These are phyloP conservation scores for Scelioninae gen. 2 DNA, from an alignment of 2,888 invertebrate species.

Conservation along the genomic window DNA sequence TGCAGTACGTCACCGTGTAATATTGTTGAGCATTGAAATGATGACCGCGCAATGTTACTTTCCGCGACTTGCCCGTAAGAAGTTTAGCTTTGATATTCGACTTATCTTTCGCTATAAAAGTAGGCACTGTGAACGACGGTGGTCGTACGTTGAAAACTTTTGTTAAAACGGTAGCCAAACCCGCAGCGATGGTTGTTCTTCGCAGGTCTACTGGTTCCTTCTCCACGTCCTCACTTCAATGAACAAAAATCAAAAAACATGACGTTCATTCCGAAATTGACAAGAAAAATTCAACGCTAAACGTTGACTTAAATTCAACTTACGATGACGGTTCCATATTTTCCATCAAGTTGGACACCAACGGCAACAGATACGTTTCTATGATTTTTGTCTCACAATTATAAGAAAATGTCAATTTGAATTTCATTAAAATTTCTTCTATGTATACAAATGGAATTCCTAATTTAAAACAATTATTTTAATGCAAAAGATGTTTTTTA, in stretches of 20 bases:
- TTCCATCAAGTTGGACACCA: slow-evolving; percentile 39
- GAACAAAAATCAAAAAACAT: no score
- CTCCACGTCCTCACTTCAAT: slow-evolving; percentile 80
- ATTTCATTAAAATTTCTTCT: no score
- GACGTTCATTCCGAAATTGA: no score
- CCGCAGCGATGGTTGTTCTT: slow-evolving; percentile 84
- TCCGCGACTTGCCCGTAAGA: slow-evolving; percentile 82
- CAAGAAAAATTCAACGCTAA: no score
- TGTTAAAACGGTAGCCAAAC: slow-evolving; percentile 87
- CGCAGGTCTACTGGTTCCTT: slow-evolving; percentile 79
- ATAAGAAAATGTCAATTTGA: no score
- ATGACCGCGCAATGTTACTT: slow-evolving; percentile 90
- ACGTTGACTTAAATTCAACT: no score
- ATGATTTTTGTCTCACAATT: slow-evolving; percentile 85
- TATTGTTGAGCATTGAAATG: slow-evolving; percentile 92
- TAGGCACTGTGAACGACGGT: slow-evolving; percentile 81
- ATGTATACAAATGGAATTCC: no score
- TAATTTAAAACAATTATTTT: no score
- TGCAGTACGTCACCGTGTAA: slow-evolving; percentile 92
- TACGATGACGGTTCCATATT: slow-evolving; percentile 83
- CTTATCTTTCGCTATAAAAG: slow-evolving; percentile 91
- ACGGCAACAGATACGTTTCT: slow-evolving; percentile 83
- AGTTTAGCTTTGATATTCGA: slow-evolving; percentile 81
- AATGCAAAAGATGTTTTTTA: no score
- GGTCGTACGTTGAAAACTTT: slow-evolving; percentile 84